Evolutionary conservation across 2,888 invertebrate species (phyloP).

Genomic region (Eudasyphora cyanicolor): DNA sequence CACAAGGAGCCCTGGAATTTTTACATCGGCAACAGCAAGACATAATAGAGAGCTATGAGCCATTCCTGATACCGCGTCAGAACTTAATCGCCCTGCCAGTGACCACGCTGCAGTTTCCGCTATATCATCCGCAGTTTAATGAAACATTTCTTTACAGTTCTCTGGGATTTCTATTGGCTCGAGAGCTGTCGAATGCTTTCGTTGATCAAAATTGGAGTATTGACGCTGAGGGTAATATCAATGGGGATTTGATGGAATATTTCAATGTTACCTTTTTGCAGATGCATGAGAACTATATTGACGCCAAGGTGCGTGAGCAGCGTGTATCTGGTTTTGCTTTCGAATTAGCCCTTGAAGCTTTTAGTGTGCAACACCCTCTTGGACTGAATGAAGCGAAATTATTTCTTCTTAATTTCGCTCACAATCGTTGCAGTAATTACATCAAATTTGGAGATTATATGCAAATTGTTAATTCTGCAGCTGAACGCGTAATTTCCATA

Average conservation of each 20-base stretch:
- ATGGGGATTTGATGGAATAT: not conserved
- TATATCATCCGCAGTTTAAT: conserved; percentile 1
- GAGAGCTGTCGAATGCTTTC: not conserved
- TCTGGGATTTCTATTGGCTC: not conserved
- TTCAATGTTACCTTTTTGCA: not conserved
- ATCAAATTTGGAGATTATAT: not conserved
- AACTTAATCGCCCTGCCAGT: not conserved
- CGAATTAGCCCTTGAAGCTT: not conserved
- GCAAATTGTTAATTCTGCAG: not conserved
- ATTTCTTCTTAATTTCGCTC: not conserved
- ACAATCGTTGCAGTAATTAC: not conserved
- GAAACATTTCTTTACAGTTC: not conserved
- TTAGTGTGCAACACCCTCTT: not conserved
- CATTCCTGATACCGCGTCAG: not conserved
- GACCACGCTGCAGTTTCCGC: not conserved
- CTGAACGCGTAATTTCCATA: no score
- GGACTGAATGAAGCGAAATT: not conserved
- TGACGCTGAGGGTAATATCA: not conserved
- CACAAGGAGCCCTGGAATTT: not conserved
- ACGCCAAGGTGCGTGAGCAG: not conserved
- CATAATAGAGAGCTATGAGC: not conserved
- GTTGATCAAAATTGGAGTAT: not conserved
- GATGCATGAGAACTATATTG: not conserved
- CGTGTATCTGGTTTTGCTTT: not conserved
- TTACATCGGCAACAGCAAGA: not conserved